phyloP scores from a whole-genome alignment of 92 coral and sea anemone genomes.

The Blastomussa wellsi region DNA sequence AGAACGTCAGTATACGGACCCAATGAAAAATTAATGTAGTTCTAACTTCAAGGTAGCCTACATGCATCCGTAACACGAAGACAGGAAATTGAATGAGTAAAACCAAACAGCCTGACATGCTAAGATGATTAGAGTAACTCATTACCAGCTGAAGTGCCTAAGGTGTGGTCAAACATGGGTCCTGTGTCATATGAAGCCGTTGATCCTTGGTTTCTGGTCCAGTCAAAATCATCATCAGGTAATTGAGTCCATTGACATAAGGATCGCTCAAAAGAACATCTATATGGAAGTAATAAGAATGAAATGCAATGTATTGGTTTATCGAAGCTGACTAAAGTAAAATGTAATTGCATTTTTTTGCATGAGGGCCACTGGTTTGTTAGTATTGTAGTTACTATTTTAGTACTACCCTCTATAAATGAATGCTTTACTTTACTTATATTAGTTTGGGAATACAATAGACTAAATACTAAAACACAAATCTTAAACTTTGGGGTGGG shows the following conservation, averaged over 20 bases:
- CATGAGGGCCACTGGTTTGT: too few relatives aligned
- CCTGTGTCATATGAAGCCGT: conserved; percentile 88
- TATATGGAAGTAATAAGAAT: conserved; percentile 7
- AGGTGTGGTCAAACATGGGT: conserved; percentile 95
- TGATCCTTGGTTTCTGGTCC: conserved; percentile 91
- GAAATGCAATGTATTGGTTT: neutral
- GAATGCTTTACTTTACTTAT: too few relatives aligned
- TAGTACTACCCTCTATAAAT: too few relatives aligned
- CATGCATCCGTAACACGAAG: too few relatives aligned
- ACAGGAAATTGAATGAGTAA: too few relatives aligned
- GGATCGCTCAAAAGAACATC: conserved; percentile 85
- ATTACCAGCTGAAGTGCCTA: conserved; percentile 84
- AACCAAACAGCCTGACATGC: too few relatives aligned
- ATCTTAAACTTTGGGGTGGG: neutral
- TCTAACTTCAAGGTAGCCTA: neutral
- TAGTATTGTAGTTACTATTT: too few relatives aligned
- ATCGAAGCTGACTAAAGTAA: too few relatives aligned
- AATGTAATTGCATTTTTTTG: too few relatives aligned
- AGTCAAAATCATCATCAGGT: conserved; percentile 89
- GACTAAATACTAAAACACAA: neutral
- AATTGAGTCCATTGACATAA: conserved; percentile 78
- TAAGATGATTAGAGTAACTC: neutral
- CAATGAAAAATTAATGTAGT: neutral
- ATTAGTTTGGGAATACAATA: too few relatives aligned
- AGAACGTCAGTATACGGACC: neutral